Evolutionary conservation across 2,797 vertebrate genomes (phyloP), one percentile per base, ranked within the genome.

Genomic region (Esox masquinongy): DNA sequence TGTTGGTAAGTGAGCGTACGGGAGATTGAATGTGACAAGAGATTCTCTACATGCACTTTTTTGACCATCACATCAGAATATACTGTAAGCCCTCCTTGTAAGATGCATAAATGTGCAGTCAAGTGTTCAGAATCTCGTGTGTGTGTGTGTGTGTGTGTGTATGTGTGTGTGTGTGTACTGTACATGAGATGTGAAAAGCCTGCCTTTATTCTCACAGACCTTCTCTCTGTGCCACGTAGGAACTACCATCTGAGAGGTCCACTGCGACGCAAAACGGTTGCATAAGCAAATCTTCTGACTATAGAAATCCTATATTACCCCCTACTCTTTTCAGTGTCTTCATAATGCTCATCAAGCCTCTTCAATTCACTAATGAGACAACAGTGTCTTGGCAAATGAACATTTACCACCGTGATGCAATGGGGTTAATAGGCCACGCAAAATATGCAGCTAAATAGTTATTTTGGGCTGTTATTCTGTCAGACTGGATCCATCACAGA

Each of bases 261-360:
- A 50, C n/a, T 19, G 67, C 92, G 92, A 91, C 84, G 83, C 88
- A 91, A 4, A 24, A 78, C 51, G 1, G 67, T 84, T 92, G 88
- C 83, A 87, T 91, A 91, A 92, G 85, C 74, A 63, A 47, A 43
- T 26, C n/a, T 68, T 26, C 26, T 70, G 78, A 82, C 69, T 85
- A 67, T 76, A 61, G 75, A 88, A 81, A 82, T 82, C 43, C 43
- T 47, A 47, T 14, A 61, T 24, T 70, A 80, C 77, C 84, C 84
- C 81, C 36, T 24, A 68, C 72, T 63, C 68, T 80, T 79, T 77
- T 71, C 14, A 78, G 76, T 72, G 79, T 73, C 66, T 24, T 73
- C 47, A 66, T 68, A 47, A 47, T 47, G 43, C 43, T 47, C 43
- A 47, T 47, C 43, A 47, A 47, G 43, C 6, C 43, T 14, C 43